These are phyloP conservation scores for Drosophila sturtevanti DNA, from an alignment of 1,140 invertebrate genomes.

Conservation along the genomic window DNA sequence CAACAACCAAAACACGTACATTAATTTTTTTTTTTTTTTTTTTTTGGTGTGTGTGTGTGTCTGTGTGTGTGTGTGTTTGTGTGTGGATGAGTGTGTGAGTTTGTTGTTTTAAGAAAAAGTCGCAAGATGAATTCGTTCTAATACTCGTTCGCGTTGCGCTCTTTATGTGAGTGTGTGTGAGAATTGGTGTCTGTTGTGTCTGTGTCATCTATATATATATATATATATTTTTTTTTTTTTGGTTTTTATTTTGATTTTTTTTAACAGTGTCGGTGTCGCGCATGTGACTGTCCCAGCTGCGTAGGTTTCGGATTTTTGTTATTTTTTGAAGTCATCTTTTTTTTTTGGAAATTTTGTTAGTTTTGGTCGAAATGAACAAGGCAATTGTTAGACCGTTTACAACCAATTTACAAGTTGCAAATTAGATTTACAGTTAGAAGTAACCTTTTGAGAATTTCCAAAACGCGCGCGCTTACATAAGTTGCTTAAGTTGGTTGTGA, in stretches of 20 bases:
- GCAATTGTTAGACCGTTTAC: too few species aligned
- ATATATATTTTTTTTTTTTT: slow-evolving; percentile 24
- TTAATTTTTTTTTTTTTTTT: neutral
- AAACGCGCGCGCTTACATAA: slow-evolving; percentile 8
- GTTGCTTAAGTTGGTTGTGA: neutral
- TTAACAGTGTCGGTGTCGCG: slow-evolving; percentile 28
- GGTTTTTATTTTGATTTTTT: slow-evolving; percentile 8
- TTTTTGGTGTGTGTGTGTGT: too few species aligned
- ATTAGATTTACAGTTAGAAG: neutral
- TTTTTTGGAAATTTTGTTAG: neutral
- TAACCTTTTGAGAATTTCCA: neutral
- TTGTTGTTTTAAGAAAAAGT: slow-evolving; percentile 17
- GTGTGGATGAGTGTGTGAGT: slow-evolving; percentile 17
- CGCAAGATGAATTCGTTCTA: slow-evolving; percentile 13
- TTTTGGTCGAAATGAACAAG: neutral
- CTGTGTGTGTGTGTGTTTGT: neutral
- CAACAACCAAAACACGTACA: slow-evolving; percentile 15
- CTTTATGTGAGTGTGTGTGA: slow-evolving; percentile 21
- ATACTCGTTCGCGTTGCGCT: neutral
- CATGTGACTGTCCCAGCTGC: slow-evolving; percentile 61
- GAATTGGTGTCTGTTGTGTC: slow-evolving; percentile 18
- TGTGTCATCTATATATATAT: slow-evolving; percentile 20
- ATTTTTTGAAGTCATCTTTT: slow-evolving; percentile 14
- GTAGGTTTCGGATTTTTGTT: slow-evolving; percentile 39
- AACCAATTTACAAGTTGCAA: neutral